A percentile compares a stretch with the other conserved stretches of the same genome.
phyloP scores from a whole-genome alignment of 2,888 invertebrate genomes.

The Colostygia pectinataria region DNA sequence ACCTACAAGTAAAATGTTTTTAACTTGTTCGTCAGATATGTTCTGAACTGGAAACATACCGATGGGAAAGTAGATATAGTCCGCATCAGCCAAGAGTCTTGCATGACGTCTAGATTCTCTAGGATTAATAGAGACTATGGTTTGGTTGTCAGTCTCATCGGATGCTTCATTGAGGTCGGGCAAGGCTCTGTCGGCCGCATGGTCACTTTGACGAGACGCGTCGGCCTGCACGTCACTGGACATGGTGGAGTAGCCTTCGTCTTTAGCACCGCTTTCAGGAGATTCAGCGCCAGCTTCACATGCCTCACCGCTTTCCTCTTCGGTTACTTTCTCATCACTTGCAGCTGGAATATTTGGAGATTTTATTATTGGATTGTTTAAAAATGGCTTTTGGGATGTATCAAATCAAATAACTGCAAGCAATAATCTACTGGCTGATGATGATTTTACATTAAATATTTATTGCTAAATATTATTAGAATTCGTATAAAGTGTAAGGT shows the following conservation, averaged over 20 bases:
- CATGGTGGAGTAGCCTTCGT: conserved; percentile 93
- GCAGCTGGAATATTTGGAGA: conserved; percentile 50
- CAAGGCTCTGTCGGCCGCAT: conserved; percentile 81
- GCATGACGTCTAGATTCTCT: conserved; percentile 79
- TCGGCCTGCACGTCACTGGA: conserved; percentile 91
- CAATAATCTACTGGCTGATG: too few species aligned
- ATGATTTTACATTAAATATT: too few species aligned
- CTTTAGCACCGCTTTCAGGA: conserved; percentile 89
- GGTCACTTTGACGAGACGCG: conserved; percentile 83
- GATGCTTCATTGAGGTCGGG: conserved; percentile 89
- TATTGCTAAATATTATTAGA: too few species aligned
- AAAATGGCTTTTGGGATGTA: neutral
- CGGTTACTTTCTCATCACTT: conserved; percentile 62
- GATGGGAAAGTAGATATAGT: conserved; percentile 86
- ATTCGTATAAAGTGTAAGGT: too few species aligned
- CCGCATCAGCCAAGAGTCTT: conserved; percentile 84
- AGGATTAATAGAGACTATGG: conserved; percentile 77
- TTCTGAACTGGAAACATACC: conserved; percentile 41
- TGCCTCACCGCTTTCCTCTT: conserved; percentile 78
- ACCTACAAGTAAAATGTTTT: neutral
- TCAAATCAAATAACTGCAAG: too few species aligned
- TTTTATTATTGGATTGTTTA: neutral
- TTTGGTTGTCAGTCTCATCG: conserved; percentile 86
- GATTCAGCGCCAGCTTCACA: conserved; percentile 89
- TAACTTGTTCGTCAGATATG: too few species aligned